phyloP scores from a whole-genome alignment of 2,113 vertebrate species.

The Lonchura striata region DNA sequence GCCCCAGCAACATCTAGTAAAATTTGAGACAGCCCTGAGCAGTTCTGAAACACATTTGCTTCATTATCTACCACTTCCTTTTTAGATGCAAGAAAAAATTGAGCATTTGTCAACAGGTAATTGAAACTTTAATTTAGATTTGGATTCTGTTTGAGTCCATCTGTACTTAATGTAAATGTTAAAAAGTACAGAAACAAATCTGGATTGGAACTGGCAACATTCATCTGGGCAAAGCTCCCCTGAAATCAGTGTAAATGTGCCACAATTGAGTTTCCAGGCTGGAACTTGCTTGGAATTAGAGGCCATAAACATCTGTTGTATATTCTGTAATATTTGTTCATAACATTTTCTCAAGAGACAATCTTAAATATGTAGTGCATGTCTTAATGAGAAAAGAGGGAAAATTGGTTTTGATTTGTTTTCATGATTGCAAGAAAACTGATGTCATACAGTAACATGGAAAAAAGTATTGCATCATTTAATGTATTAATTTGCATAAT shows the following conservation, averaged over 20 bases:
- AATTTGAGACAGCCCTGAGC: background rate
- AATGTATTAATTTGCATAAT: no score
- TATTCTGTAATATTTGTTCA: background rate
- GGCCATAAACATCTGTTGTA: background rate
- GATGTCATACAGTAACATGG: background rate
- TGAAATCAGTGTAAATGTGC: conserved; percentile 1
- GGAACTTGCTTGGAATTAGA: background rate
- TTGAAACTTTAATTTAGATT: background rate
- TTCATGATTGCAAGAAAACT: background rate
- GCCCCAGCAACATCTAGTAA: background rate
- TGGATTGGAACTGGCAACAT: background rate
- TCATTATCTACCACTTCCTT: background rate
- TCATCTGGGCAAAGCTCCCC: background rate
- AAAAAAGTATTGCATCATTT: background rate
- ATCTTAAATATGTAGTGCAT: background rate
- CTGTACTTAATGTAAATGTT: background rate
- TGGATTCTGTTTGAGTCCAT: background rate
- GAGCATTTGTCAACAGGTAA: background rate
- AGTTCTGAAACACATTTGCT: background rate
- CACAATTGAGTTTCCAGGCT: conserved; percentile 1
- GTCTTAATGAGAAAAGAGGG: background rate
- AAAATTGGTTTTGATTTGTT: conserved; percentile 23
- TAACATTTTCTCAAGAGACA: conserved; percentile 8
- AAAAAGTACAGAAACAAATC: background rate
- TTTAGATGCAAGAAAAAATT: background rate